Evolutionary conservation across 2,113 vertebrate genomes (phyloP).

Genomic region (Mungos mungo): DNA sequence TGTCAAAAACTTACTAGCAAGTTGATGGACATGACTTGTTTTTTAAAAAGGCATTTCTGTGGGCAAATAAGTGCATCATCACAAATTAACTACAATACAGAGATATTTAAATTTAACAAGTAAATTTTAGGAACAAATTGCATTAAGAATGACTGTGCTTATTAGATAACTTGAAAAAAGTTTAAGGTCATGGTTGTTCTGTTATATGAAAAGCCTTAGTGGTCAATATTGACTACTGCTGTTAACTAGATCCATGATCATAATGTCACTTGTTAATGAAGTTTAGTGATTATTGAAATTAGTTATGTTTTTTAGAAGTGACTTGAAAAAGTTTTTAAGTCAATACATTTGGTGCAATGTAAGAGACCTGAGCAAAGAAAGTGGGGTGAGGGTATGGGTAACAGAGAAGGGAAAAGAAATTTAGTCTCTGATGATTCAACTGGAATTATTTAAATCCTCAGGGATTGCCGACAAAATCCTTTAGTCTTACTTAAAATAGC

Average conservation of each 20-base stretch:
- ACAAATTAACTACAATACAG: neutral
- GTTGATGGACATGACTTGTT: neutral
- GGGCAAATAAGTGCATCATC: neutral
- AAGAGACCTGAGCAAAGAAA: neutral
- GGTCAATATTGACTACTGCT: neutral
- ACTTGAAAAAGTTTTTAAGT: neutral
- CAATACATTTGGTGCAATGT: neutral
- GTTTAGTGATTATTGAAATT: neutral
- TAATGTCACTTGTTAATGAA: neutral
- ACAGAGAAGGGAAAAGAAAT: neutral
- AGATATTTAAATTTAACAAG: neutral
- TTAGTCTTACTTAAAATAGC: constrained; percentile 4
- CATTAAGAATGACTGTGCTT: neutral
- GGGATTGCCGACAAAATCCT: constrained; percentile 11
- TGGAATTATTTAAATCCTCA: constrained; percentile 14
- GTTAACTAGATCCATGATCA: neutral
- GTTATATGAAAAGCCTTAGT: neutral
- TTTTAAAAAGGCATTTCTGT: neutral
- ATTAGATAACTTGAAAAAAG: neutral
- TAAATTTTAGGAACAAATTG: neutral
- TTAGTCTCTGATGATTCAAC: neutral
- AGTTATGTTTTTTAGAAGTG: neutral
- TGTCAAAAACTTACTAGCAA: constrained; percentile 24
- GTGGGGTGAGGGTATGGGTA: accelerated
- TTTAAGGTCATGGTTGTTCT: neutral